These are phyloP conservation scores for Glossophaga mutica DNA, from an alignment of 2,797 vertebrate genomes.

Conservation along the genomic window DNA sequence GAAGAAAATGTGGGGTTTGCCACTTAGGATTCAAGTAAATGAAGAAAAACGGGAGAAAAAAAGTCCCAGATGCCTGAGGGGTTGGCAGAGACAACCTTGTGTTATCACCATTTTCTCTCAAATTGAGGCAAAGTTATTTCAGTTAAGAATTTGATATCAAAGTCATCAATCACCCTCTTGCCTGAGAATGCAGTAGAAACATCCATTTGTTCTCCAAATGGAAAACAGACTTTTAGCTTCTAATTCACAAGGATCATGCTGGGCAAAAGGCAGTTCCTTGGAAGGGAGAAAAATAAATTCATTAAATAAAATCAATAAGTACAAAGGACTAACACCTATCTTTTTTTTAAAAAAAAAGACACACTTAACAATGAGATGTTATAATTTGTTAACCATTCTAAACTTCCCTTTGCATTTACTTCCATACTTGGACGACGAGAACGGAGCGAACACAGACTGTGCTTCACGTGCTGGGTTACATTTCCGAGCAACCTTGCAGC, in stretches of 20 bases:
- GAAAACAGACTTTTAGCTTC: slow-evolving; percentile 17
- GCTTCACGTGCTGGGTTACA: background rate
- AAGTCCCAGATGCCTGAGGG: background rate
- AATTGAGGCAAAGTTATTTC: slow-evolving; percentile 60
- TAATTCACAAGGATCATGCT: background rate
- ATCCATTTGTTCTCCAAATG: background rate
- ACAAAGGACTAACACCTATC: background rate
- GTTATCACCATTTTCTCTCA: slow-evolving; percentile 22
- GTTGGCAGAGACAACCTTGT: background rate
- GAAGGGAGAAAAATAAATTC: background rate
- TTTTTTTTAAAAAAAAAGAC: background rate
- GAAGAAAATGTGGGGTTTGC: background rate
- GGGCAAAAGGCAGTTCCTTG: background rate
- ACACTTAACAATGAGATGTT: background rate
- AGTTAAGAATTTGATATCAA: slow-evolving; percentile 50
- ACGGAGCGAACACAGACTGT: background rate
- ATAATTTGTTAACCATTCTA: background rate
- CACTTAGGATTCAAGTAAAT: background rate
- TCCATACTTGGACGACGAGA: background rate
- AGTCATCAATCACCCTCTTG: slow-evolving; percentile 44
- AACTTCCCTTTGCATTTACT: background rate
- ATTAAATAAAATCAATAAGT: slow-evolving; percentile 38
- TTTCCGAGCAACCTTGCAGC: background rate
- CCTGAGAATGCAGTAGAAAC: background rate
- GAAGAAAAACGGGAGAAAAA: background rate